Base-by-base conservation (phyloP, 1,140 invertebrate genomes). In the Brachionus manjavacas region DNA sequence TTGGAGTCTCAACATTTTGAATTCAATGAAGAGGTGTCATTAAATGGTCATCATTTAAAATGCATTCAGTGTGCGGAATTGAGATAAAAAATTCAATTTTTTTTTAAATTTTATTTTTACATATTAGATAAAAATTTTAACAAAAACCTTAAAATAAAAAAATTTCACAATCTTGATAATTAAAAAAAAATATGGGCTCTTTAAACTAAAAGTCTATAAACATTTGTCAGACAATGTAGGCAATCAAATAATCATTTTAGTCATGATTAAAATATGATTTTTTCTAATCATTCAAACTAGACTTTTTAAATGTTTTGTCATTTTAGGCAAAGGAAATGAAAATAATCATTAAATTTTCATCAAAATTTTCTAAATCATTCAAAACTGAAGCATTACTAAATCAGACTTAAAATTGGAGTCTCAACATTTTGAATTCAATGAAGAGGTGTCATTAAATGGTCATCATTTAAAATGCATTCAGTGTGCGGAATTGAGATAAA, bases 171-270 rank as follows among this genome's bases (percentile, higher is more conserved):
- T n/a, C n/a, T n/a, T n/a, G n/a, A n/a, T n/a, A n/a, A n/a, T n/a
- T n/a, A n/a, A n/a, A n/a, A n/a, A 35, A 35, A 35, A 7, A 35
- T 60, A 20, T 23, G 8, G 20, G n/a, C 20, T 55, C 16, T 20
- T 55, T 55, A 55, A 9, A 8, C 1, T 7, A 60, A 60, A 20
- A 60, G 52, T 60, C 52, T 60, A 9, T 46, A 12, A 46, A 60
- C 3, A 25, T 76, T 76, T 76, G 72, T 76, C 72, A 76, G 72
- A 76, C 72, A 76, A 76, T 76, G 72, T 76, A 76, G 72, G 72
- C 72, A 76, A 76, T 76, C 41, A 76, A 49, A 49, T 76, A 76
- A 76, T 76, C 72, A 76, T 49, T 49, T 49, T 49, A n/a, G n/a
- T 49, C 43, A 49, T 76, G 23, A 46, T 25, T 31, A 76, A 76